phyloP scores from a whole-genome alignment of 2,113 vertebrate species.

The Nannospalax galili region DNA sequence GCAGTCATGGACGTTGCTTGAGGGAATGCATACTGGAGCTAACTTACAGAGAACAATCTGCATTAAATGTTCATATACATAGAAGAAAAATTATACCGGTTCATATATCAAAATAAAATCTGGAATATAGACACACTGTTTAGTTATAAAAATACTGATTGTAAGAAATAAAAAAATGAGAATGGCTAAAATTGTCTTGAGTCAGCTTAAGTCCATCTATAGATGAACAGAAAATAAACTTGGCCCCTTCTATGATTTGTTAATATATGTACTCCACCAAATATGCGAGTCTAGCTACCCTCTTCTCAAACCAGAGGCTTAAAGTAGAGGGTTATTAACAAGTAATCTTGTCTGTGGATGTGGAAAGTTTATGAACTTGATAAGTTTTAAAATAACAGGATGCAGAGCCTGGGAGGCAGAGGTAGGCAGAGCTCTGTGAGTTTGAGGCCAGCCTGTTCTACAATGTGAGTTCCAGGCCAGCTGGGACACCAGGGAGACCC shows the following conservation, averaged over 20 bases:
- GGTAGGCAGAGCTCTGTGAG: too few relatives aligned
- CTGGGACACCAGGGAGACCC: too few relatives aligned
- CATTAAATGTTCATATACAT: neutral
- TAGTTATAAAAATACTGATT: neutral
- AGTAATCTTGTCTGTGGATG: neutral
- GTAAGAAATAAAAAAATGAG: neutral
- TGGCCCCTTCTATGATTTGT: too few relatives aligned
- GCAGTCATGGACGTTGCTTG: neutral
- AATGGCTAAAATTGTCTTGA: neutral
- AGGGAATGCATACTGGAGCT: neutral
- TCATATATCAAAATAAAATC: neutral
- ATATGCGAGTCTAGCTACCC: too few relatives aligned
- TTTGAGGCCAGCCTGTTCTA: too few relatives aligned
- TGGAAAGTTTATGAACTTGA: neutral
- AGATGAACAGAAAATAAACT: neutral
- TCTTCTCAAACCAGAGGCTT: neutral
- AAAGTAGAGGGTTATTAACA: neutral
- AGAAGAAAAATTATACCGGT: neutral
- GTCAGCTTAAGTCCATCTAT: neutral
- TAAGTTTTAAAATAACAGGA: neutral
- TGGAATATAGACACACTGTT: neutral
- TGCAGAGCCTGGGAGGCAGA: too few relatives aligned
- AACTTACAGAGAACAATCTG: neutral
- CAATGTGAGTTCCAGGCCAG: too few relatives aligned
- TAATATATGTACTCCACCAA: neutral